Base-by-base conservation (phyloP, 1,140 invertebrate species). In the Papilio dardanus region DNA sequence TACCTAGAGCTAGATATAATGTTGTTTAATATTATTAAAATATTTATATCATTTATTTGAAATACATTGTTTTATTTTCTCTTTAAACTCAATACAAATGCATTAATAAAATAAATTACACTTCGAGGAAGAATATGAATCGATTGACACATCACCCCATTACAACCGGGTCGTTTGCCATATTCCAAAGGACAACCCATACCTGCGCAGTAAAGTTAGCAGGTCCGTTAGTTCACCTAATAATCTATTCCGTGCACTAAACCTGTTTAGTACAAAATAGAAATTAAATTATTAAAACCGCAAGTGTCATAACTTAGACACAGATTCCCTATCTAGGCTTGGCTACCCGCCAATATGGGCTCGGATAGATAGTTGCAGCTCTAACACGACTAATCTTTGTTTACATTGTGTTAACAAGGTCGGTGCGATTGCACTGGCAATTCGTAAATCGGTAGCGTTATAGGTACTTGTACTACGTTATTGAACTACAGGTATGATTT, bases 1-100 rank as follows among this genome's bases (percentile, higher is more conserved):
- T 89, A 8, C 92, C 92, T 74, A 85, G 89, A 71, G 67, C 86
- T 82, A 87, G 90, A 83, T 92, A 89, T 84, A 89, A 84, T 74
- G 79, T 90, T 76, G 87, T 91, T 77, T 92, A 81, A 85, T 68
- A 24, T 3, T 37, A 28, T 37, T 5, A 37, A 68, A 37, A 37
- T 68, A 68, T 68, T 68, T 68, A 37, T 68, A 68, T 37, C 33
- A 42, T 68, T 68, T 68, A 37, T 19, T 24, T 37, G 37, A 14
- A 68, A 14, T 8, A 3, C 0, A 14, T 24, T 68, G 37, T 37
- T 68, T 68, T 68, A 40, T 68, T 37, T 68, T 14, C 16, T 10
- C 2, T 24, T 40, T 62, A 16, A 14, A 5, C 16, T 46, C 16
- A 1, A 16, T n/a, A 46, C n/a, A n/a, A n/a, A n/a, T n/a, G n/a